Percentiles rank a stretch among this genome's conserved stretches.
Evolutionary conservation across 2,888 invertebrate species (phyloP).

Genomic region (Heliconius charithonia): DNA sequence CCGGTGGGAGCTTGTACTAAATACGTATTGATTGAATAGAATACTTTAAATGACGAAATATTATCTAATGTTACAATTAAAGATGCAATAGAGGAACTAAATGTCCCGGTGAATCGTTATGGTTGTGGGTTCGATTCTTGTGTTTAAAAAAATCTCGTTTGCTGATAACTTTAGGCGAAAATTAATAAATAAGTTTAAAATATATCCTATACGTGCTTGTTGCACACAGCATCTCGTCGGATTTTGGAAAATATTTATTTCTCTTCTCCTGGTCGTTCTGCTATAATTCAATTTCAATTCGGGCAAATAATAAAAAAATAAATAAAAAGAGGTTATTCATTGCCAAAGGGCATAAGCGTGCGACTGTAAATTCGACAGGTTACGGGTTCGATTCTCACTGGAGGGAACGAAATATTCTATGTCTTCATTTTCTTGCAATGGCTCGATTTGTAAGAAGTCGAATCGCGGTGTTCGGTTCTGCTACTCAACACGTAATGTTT

Average conservation of each 20-base stretch:
- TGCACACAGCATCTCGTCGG: no score
- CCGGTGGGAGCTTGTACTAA: slow-evolving; percentile 25
- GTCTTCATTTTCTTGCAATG: neutral
- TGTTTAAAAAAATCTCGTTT: no score
- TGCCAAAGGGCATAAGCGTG: neutral
- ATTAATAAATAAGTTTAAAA: no score
- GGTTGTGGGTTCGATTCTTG: neutral
- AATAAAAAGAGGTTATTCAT: no score
- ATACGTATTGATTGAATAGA: slow-evolving; percentile 33
- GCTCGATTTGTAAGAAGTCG: neutral
- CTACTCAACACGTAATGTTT: neutral
- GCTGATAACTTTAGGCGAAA: no score
- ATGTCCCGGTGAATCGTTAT: no score
- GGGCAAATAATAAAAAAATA: no score
- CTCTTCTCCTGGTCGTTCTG: no score
- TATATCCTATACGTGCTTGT: no score
- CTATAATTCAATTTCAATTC: no score
- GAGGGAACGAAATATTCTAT: neutral
- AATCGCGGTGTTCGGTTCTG: neutral
- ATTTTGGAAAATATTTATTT: no score
- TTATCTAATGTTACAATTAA: neutral
- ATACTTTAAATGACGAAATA: slow-evolving; percentile 18
- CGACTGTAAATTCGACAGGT: neutral
- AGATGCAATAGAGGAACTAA: neutral
- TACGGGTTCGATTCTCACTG: neutral